Evolutionary conservation across 1,140 invertebrate species (phyloP).

Genomic region (Magallana gigas): DNA sequence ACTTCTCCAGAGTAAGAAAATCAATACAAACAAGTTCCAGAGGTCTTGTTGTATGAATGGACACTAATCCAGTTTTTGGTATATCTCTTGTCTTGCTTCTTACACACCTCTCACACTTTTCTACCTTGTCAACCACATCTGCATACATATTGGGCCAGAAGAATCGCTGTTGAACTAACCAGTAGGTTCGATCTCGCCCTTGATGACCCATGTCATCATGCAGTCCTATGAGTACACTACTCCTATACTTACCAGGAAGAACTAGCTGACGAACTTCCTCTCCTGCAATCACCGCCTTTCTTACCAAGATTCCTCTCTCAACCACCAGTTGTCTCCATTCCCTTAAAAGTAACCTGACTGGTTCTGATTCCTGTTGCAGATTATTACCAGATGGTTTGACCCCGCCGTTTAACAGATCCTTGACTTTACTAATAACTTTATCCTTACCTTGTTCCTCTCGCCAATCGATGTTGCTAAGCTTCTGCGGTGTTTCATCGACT

Average conservation of each 20-base stretch:
- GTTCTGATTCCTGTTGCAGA: background rate
- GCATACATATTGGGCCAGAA: conserved; percentile 37
- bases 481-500: too few species aligned
- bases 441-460: too few species aligned
- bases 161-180: conserved; percentile 10
- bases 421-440: background rate
- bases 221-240: background rate
- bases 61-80: background rate
- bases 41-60: conserved; percentile 39
- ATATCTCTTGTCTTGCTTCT: conserved; percentile 4
- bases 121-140: conserved; percentile 24
- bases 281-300: background rate
- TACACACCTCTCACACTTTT: conserved; percentile 31
- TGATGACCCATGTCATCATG: background rate
- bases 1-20: conserved; percentile 42
- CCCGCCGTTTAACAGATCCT: background rate
- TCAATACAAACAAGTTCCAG: conserved; percentile 44
- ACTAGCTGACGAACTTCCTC: conserved; percentile 48
- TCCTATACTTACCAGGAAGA: conserved; percentile 37
- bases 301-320: background rate
- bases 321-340: conserved; percentile 34
- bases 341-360: conserved; percentile 28
- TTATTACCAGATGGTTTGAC: background rate
- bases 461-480: too few species aligned
- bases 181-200: conserved; percentile 27